phyloP scores from a whole-genome alignment of 2,113 vertebrate genomes.

The Larimichthys polyactis region DNA sequence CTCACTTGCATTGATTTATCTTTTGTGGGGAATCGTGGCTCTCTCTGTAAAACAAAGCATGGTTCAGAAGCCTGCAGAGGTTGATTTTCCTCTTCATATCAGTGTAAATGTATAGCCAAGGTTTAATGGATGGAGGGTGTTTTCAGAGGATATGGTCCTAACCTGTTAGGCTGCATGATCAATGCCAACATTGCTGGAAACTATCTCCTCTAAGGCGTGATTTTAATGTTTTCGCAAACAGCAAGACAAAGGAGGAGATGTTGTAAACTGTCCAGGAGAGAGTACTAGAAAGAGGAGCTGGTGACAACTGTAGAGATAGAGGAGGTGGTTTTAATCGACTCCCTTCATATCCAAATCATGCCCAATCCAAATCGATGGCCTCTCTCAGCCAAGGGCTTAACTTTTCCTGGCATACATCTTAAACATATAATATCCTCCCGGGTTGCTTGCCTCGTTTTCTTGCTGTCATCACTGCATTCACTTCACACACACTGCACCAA shows the following conservation, averaged over 20 bases:
- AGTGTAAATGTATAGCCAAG: conserved; percentile 35
- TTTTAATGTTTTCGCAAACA: conserved; percentile 46
- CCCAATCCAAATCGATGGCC: conserved; percentile 42
- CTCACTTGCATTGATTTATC: conserved; percentile 41
- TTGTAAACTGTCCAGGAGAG: conserved; percentile 14
- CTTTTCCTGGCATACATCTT: conserved; percentile 46
- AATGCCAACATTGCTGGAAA: conserved; percentile 31
- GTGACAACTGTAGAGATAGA: conserved; percentile 9
- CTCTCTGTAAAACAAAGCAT: conserved; percentile 26
- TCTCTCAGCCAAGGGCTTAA: conserved; percentile 53
- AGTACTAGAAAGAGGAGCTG: background rate
- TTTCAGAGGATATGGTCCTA: conserved; percentile 21
- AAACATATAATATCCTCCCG: conserved; percentile 35
- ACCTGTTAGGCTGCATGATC: conserved; percentile 46
- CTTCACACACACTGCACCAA: conserved; percentile 61
- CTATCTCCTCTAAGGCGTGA: conserved; percentile 35
- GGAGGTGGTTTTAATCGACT: conserved; percentile 19
- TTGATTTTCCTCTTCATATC: conserved; percentile 28
- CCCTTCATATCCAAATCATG: conserved; percentile 35
- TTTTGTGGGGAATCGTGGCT: conserved; percentile 14
- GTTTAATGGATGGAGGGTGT: conserved; percentile 45
- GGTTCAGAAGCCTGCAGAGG: conserved; percentile 29
- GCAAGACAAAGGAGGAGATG: conserved; percentile 32
- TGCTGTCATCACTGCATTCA: conserved; percentile 47
- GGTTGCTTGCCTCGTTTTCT: conserved; percentile 24